Evolutionary conservation across 2,797 vertebrate species (phyloP).

Genomic region (Rhabdophis nuchalis): DNA sequence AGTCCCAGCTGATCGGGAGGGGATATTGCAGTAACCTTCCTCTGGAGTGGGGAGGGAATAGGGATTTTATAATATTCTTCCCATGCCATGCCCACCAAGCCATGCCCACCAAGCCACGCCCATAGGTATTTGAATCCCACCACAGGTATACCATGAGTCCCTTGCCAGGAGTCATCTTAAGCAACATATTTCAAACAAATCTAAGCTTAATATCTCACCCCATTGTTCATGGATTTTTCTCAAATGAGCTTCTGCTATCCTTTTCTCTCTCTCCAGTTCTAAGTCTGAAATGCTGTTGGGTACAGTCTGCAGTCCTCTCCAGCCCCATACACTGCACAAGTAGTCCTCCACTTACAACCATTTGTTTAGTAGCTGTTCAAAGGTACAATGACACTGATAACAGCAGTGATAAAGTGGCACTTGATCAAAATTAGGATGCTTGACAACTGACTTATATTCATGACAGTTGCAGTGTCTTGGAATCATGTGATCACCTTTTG

Average conservation of each 20-base stretch:
- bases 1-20: too few species aligned
- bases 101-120: too few species aligned
- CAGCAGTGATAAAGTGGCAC: neutral
- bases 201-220: neutral
- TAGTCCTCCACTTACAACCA: too few species aligned
- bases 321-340: neutral
- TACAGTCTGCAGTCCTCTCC: neutral
- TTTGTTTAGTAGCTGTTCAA: neutral
- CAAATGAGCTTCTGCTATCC: neutral
- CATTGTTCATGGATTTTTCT: neutral
- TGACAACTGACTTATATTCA: neutral
- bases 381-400: neutral
- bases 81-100: too few species aligned
- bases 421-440: neutral
- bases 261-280: neutral
- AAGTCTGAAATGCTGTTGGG: neutral
- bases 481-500: neutral
- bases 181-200: neutral
- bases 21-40: too few species aligned
- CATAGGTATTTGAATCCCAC: too few species aligned
- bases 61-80: too few species aligned
- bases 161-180: neutral
- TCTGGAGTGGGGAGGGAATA: too few species aligned
- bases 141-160: too few species aligned
- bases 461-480: neutral